A percentile compares a stretch with the other conserved stretches of the same genome.
Conservation (phyloP, 2,797 vertebrate species). For the Sebastes iracundus region DNA sequence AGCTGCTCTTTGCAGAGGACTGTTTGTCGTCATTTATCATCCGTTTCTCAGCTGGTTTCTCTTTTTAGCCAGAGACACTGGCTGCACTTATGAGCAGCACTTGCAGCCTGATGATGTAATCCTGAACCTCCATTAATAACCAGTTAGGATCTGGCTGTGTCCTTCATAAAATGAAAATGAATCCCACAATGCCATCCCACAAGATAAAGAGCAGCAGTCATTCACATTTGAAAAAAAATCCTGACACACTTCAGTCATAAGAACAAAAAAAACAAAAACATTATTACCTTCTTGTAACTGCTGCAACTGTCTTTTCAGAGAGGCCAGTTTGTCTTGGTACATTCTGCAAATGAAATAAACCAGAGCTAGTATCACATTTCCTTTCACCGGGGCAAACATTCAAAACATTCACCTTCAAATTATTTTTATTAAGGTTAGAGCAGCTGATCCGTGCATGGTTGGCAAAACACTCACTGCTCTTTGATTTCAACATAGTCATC, state of each 20-base stretch:
- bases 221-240: not conserved
- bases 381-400: not conserved
- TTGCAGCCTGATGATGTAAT: constrained; percentile 11
- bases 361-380: not conserved
- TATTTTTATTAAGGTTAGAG: not conserved
- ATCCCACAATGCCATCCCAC: not conserved
- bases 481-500: constrained; percentile 99
- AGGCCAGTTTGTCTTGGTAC: constrained; percentile 98
- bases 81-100: not conserved
- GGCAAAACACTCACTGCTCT: constrained; percentile 90
- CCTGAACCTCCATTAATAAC: not conserved
- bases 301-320: constrained; percentile 94
- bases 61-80: not conserved
- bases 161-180: not conserved
- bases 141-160: not conserved
- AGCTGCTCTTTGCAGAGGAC: not conserved
- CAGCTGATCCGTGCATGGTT: not conserved
- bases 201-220: not conserved
- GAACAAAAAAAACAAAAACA: not conserved
- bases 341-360: constrained; percentile 83
- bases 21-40: not conserved
- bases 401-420: not conserved
- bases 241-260: not conserved
- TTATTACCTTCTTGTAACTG: constrained; percentile 95
- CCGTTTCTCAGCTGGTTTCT: not conserved